These are phyloP conservation scores for Psettodes erumei DNA, from an alignment of 2,113 vertebrate genomes.

Conservation along the genomic window DNA sequence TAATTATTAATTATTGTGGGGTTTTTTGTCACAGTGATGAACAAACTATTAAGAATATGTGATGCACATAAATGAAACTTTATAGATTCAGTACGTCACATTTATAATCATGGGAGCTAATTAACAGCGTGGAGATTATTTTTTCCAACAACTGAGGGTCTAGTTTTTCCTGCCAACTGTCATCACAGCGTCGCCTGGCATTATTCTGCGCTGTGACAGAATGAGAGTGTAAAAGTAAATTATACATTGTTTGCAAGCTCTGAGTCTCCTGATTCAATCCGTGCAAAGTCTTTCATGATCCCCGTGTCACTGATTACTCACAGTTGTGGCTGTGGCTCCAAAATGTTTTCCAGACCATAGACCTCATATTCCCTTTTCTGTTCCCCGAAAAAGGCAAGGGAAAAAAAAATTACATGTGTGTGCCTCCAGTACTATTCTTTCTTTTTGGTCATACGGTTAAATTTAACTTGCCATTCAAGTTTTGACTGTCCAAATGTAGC, in stretches of 20 bases:
- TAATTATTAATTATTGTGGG: neutral
- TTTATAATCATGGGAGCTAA: neutral
- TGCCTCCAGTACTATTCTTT: too few relatives aligned
- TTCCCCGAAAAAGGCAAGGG: neutral
- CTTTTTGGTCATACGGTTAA: neutral
- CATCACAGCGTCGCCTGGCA: neutral
- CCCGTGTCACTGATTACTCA: neutral
- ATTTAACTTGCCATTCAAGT: neutral
- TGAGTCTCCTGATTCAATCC: too few relatives aligned
- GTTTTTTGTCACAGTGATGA: neutral
- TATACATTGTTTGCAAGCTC: neutral
- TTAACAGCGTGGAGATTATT: neutral
- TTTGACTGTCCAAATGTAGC: too few relatives aligned
- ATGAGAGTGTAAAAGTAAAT: neutral
- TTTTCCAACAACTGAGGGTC: neutral
- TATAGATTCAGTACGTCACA: neutral
- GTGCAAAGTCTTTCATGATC: neutral
- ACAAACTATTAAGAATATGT: neutral
- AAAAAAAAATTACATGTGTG: neutral
- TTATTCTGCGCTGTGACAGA: constrained; percentile 5
- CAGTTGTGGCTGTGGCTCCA: neutral
- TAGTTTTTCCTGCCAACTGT: neutral
- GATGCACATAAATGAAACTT: neutral
- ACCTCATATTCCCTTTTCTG: neutral
- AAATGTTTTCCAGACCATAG: neutral